Base-by-base conservation (phyloP, 2,888 invertebrate species). In the Frankliniella fusca region DNA sequence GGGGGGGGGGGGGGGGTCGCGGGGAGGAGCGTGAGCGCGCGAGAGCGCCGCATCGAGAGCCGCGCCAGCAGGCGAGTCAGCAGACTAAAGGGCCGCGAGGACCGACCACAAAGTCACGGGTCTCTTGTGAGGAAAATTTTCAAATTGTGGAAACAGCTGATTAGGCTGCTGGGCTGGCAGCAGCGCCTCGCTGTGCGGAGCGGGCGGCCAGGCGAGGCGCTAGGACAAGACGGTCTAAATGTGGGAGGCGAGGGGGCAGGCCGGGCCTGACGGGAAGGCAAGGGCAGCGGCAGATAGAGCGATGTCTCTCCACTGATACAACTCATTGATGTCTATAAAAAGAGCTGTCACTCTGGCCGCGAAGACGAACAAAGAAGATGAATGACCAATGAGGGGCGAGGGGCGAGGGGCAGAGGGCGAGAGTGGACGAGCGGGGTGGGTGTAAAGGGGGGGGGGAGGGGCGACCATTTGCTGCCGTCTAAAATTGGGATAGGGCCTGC, bases 281-380 rank as follows among this genome's bases (percentile, higher is more conserved):
- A 54, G 54, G 15, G 38, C 38, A 38, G 38, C 5, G 5, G 38
- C 70, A 70, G 70, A 70, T 70, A 70, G 23, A 23, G 27, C 70
- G 11, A 76, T 76, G 70, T 76, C 70, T 76, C 70, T 12, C 27
- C 70, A 76, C 27, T 27, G 70, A 27, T 76, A 76, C 70, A 76
- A 76, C 70, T 76, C 70, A 76, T 76, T 76, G 70, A 23, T 76
- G 70, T 76, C 70, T 76, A 76, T 76, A 76, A 76, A 76, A 76
- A 76, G 70, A 76, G 70, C 70, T 76, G 70, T 76, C 70, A 27
- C 70, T 76, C 70, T 23, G 9, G 70, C 11, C 70, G 70, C 70
- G 70, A 76, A 76, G 70, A 27, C 27, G 70, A 76, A 76, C 70
- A 76, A 76, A 76, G 70, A 76, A 76, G 70, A 76, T 23, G 70